Percentiles rank a stretch among this genome's conserved stretches.
These are phyloP conservation scores for Lomographa bimaculata DNA, from an alignment of 2,888 invertebrate species.

Conservation along the genomic window DNA sequence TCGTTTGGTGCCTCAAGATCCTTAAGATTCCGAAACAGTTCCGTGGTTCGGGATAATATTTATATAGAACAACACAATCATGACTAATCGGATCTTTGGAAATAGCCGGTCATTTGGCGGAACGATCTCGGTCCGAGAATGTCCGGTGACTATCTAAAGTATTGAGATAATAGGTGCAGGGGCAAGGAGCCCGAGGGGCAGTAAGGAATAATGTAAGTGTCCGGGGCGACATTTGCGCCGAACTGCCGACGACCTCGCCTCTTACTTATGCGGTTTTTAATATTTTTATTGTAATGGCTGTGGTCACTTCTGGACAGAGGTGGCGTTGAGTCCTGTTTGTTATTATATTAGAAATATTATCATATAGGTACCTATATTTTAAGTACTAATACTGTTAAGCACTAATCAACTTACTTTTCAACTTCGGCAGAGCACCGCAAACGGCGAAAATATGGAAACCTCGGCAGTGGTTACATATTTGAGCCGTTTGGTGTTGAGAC, in stretches of 20 bases:
- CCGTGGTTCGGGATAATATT: conserved; percentile 68
- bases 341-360: neutral
- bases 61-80: conserved; percentile 78
- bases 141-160: conserved; percentile 81
- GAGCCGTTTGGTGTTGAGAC: too few relatives aligned
- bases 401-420: too few relatives aligned
- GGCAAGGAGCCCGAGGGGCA: conserved; percentile 54
- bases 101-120: conserved; percentile 78
- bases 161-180: conserved; percentile 80
- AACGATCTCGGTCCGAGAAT: conserved; percentile 72
- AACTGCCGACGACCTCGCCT: conserved; percentile 81
- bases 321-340: conserved; percentile 38
- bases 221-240: conserved; percentile 82
- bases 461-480: too few relatives aligned
- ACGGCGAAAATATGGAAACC: too few relatives aligned
- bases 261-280: conserved; percentile 84
- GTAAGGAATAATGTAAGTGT: conserved; percentile 80
- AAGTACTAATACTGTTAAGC: too few relatives aligned
- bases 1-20: too few relatives aligned
- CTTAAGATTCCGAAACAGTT: too few relatives aligned
- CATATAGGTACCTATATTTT: too few relatives aligned
- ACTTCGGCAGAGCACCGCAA: too few relatives aligned
- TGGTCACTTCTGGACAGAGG: conserved; percentile 56
- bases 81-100: conserved; percentile 80
- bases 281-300: conserved; percentile 86